These are phyloP conservation scores for Chromis chromis DNA, from an alignment of 2,797 vertebrate genomes.

Conservation along the genomic window DNA sequence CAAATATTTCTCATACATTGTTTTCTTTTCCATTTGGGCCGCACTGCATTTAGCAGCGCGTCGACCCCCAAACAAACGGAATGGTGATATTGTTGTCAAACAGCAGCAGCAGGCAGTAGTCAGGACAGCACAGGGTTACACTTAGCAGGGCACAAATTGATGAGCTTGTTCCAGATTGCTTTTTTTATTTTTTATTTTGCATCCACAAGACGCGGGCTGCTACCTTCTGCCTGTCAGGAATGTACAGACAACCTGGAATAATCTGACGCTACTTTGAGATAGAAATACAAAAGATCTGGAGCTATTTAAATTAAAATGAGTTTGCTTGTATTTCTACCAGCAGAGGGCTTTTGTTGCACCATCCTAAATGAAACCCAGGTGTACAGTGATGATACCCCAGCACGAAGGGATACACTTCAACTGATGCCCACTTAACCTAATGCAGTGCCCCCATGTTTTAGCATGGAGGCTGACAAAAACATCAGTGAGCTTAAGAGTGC, in stretches of 20 bases:
- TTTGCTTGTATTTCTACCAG: constrained; percentile 43
- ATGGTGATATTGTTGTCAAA: constrained; percentile 82
- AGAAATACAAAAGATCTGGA: constrained; percentile 38
- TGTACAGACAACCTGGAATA: constrained; percentile 72
- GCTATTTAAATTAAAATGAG: constrained; percentile 27
- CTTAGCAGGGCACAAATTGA: constrained; percentile 60
- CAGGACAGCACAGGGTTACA: constrained; percentile 78
- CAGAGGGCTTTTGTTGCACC: constrained; percentile 30
- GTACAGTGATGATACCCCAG: constrained; percentile 49
- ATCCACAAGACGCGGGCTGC: constrained; percentile 57
- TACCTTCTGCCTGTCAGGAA: constrained; percentile 70
- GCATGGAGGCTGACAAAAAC: constrained; percentile 15
- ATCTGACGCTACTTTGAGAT: constrained; percentile 49
- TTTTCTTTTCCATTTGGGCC: constrained; percentile 73
- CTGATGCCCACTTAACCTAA: constrained; percentile 40
- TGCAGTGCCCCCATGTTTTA: constrained; percentile 34
- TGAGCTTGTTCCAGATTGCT: constrained; percentile 56
- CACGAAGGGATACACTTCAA: constrained; percentile 23
- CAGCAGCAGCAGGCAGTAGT: constrained; percentile 81
- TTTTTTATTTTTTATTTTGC: constrained; percentile 27
- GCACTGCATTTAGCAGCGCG: constrained; percentile 55
- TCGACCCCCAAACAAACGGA: constrained; percentile 79
- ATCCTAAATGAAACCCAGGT: constrained; percentile 54
- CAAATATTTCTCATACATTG: constrained; percentile 79
- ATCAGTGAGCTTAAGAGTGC: constrained; percentile 40